Conservation (phyloP, 2,888 invertebrate species). For the Eristalis intricaria region DNA sequence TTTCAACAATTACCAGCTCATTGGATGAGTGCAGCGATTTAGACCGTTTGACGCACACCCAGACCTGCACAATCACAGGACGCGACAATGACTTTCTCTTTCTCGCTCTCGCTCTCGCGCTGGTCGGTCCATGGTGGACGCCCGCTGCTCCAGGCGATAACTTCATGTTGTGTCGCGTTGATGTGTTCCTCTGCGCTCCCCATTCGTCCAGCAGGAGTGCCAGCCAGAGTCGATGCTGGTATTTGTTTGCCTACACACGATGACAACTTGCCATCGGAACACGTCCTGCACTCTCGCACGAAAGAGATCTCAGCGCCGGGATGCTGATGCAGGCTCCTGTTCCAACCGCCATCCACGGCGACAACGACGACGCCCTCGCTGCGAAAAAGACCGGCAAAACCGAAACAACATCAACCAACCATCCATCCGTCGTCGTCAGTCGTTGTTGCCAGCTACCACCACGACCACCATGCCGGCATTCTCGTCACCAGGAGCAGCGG, state of each 20-base stretch:
- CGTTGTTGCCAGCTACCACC: constrained; percentile 22
- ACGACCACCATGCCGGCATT: background rate
- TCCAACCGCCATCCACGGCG: constrained; percentile 43
- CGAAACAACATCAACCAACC: constrained; percentile 70
- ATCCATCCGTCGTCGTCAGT: constrained; percentile 65
- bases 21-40: constrained; percentile 70
- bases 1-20: constrained; percentile 70
- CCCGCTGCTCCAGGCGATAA: constrained; percentile 59
- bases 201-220: constrained; percentile 24
- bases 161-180: constrained; percentile 61
- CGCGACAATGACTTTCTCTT: constrained; percentile 8
- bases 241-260: constrained; percentile 60
- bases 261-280: constrained; percentile 66
- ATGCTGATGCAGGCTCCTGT: constrained; percentile 63
- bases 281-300: constrained; percentile 65
- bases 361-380: constrained; percentile 70
- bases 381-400: constrained; percentile 70
- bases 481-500: background rate
- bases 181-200: constrained; percentile 41
- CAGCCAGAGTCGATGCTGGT: constrained; percentile 25
- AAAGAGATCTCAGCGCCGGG: constrained; percentile 63
- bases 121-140: constrained; percentile 15
- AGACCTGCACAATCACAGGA: constrained; percentile 37
- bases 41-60: constrained; percentile 67
- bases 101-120: constrained; percentile 18